phyloP scores from a whole-genome alignment of 1,140 invertebrate genomes.

The Drosophila trapezifrons region DNA sequence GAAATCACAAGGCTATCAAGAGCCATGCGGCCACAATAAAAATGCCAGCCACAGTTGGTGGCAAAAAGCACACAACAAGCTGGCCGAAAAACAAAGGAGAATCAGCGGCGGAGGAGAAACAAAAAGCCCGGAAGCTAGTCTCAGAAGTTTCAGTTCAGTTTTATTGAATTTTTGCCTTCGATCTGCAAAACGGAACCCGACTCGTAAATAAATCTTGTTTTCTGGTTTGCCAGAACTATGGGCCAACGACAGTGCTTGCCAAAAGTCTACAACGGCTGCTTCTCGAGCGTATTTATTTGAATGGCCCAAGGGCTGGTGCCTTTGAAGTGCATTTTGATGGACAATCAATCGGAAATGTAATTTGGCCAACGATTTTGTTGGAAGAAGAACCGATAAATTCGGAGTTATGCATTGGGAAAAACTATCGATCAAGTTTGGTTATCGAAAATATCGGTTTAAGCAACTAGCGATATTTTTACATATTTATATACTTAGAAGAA shows the following conservation, averaged over 20 bases:
- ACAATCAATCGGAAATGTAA: constrained; percentile 45
- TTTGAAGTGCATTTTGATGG: constrained; percentile 35
- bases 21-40: constrained; percentile 63
- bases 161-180: constrained; percentile 77
- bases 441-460: neutral
- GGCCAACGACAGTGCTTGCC: constrained; percentile 41
- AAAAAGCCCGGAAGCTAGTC: constrained; percentile 49
- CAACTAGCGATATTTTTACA: neutral
- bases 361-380: neutral
- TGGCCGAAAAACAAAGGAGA: constrained; percentile 39
- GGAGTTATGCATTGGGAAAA: neutral
- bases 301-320: neutral
- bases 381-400: too few relatives aligned
- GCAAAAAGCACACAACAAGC: constrained; percentile 55
- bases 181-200: constrained; percentile 58
- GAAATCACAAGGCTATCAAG: constrained; percentile 78
- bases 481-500: too few relatives aligned
- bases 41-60: constrained; percentile 79
- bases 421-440: too few relatives aligned
- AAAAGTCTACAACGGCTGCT: constrained; percentile 29
- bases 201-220: constrained; percentile 48
- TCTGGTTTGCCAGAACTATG: constrained; percentile 6
- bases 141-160: constrained; percentile 52
- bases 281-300: constrained; percentile 8
- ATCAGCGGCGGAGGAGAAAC: constrained; percentile 5